phyloP scores from a whole-genome alignment of 2,888 invertebrate genomes.

The Silvanus unidentatus region DNA sequence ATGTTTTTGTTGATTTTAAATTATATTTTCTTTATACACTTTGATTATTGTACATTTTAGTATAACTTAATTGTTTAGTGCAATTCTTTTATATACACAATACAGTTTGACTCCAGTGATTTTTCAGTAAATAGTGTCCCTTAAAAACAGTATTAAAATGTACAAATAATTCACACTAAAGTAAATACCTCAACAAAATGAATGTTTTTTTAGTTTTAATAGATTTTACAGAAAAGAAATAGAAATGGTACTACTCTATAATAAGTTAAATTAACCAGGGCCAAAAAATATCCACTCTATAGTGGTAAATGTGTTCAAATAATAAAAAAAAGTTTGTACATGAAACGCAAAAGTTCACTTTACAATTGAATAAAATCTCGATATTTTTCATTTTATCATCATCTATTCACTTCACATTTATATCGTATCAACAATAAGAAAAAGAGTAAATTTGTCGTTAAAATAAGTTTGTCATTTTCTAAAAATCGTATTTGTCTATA shows the following conservation, averaged over 20 bases:
- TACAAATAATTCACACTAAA: slow-evolving; percentile 10
- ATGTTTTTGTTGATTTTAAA: no score
- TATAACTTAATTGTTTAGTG: no score
- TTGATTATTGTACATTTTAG: no score
- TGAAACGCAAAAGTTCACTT: slow-evolving; percentile 17
- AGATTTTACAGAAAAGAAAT: slow-evolving; percentile 8
- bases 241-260: slow-evolving; percentile 8
- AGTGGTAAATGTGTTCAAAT: slow-evolving; percentile 32
- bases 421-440: no score
- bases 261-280: slow-evolving; percentile 21
- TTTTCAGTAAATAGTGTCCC: neutral
- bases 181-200: slow-evolving; percentile 1
- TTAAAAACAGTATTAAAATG: slow-evolving; percentile 15
- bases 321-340: slow-evolving; percentile 15
- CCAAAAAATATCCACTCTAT: slow-evolving; percentile 27
- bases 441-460: no score
- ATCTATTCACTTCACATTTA: no score
- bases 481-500: no score
- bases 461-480: no score
- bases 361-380: slow-evolving; percentile 10
- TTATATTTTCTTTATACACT: no score
- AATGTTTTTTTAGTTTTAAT: slow-evolving; percentile 7
- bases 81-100: no score
- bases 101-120: neutral
- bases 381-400: slow-evolving; percentile 4